These are phyloP conservation scores for Caenorhabditis zanzibari DNA, from an alignment of 2,888 invertebrate genomes.

Conservation along the genomic window DNA sequence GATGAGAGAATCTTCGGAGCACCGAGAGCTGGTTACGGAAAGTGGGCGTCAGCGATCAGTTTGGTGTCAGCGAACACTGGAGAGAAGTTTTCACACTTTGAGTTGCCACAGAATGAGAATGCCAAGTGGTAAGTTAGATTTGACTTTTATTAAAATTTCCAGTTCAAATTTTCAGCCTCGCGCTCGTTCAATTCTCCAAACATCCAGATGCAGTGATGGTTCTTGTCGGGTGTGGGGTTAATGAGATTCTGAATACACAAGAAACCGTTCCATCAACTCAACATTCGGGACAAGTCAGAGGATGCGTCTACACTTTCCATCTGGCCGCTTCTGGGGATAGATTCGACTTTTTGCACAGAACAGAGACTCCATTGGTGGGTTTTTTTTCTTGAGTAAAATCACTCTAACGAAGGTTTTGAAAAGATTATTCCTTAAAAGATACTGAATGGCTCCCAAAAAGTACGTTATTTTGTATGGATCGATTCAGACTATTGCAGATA, in stretches of 20 bases:
- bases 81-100: slow-evolving; percentile 90
- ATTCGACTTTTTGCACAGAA: slow-evolving; percentile 94
- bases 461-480: too few species aligned
- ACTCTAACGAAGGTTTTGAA: too few species aligned
- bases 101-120: slow-evolving; percentile 96
- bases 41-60: slow-evolving; percentile 91
- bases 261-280: slow-evolving; percentile 13
- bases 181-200: slow-evolving; percentile 90
- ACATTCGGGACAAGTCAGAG: slow-evolving; percentile 67
- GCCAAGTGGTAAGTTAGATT: slow-evolving; percentile 88
- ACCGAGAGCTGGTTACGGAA: slow-evolving; percentile 89
- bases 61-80: slow-evolving; percentile 91
- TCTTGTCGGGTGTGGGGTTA: slow-evolving; percentile 94
- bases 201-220: slow-evolving; percentile 87
- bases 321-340: slow-evolving; percentile 88
- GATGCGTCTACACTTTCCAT: slow-evolving; percentile 83
- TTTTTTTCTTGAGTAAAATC: too few species aligned
- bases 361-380: slow-evolving; percentile 85
- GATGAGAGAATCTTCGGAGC: slow-evolving; percentile 94
- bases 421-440: too few species aligned
- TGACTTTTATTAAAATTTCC: background rate
- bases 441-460: too few species aligned
- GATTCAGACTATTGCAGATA: too few species aligned
- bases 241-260: slow-evolving; percentile 91
- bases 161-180: slow-evolving; percentile 83